Base-by-base conservation (phyloP, 2,113 vertebrate species). In the Megaceryle torquata region DNA sequence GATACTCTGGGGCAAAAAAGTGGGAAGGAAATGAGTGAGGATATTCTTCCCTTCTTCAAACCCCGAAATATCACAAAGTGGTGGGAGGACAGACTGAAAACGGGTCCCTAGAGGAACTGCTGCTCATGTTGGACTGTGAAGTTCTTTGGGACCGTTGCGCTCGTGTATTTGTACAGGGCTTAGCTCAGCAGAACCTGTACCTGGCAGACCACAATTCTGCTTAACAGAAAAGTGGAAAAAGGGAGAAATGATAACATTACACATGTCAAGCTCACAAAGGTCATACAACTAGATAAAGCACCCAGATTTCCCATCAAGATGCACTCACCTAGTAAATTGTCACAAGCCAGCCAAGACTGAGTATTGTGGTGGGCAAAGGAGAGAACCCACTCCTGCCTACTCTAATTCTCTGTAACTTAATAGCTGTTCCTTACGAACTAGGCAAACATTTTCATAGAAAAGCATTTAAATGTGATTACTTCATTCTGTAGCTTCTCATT, bases 401-500 rank as follows among this genome's bases (percentile, higher is more conserved):
- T 5, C 17, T 12, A 46, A 22, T 35, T 77, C 44, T 48, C 54
- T 74, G 3, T 5, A 48, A 63, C 28, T 81, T 68, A 74, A 44
- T 2, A 63, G 50, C 0, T 76, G 17, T 33, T 81, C 46, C 71
- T 64, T 28, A 69, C 13, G 48, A 75, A 86, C 10, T 11, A 65
- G 44, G 74, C 29, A 53, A 69, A 72, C 43, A 25, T 54, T 82
- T 54, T 67, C 51, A 79, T 1, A n/a, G 18, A 35, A 57, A 82
- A 95, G 7, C 81, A 97, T 53, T 96, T 67, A 91, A 96, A 93
- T 57, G 69, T 50, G 76, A 88, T 98, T 97, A 99, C 99, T 98
- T 99, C 98, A 20, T 96, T 97, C 95, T 99, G 98, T 28, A 98
- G 93, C 88, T 99, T 98, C 83, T 98, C 95, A 8, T 98, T 99